Base-by-base conservation (phyloP, 2,797 vertebrate species). In the Astyanax mexicanus region DNA sequence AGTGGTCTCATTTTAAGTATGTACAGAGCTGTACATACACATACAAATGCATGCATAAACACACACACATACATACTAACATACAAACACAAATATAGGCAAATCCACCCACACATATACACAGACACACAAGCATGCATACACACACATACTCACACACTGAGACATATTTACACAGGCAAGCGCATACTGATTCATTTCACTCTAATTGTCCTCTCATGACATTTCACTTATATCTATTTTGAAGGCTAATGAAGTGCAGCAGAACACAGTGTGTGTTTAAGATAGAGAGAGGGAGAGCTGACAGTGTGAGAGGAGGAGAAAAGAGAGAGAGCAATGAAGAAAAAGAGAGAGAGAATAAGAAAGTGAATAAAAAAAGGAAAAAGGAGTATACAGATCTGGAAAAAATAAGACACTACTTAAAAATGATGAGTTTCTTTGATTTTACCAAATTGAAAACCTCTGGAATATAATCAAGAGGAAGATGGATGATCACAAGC, bases 161-260 rank as follows among this genome's bases (percentile, higher is more conserved):
- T 27, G 74, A 57, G 68, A 49, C 6, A 69, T 55, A 57, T 17
- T 72, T 44, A 74, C 12, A 67, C 60, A 32, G 2, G 5, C 29
- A 73, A 37, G n/a, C 29, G 47, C 65, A 52, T 69, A 54, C 54
- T 68, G 65, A 64, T 67, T 58, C 32, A 40, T 69, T 51, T 60
- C 8, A 37, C 17, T 52, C 49, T 75, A 75, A 79, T 66, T 75
- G 72, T 60, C 60, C 54, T n/a, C 49, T 51, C 49, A 12, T 51
- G 52, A 66, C 69, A 68, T 25, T 55, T 66, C 54, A 37, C 40
- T 52, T 71, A 52, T 65, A 75, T 74, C 58, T 65, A 40, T 35
- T 61, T 65, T 45, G 67, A 74, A 65, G 62, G 55, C 17, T 61
- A 52, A 25, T 71, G 37, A 79, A 47, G 52, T 58, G 11, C 2